Evolutionary conservation across 2,797 vertebrate species (phyloP).

Genomic region (Emys orbicularis): DNA sequence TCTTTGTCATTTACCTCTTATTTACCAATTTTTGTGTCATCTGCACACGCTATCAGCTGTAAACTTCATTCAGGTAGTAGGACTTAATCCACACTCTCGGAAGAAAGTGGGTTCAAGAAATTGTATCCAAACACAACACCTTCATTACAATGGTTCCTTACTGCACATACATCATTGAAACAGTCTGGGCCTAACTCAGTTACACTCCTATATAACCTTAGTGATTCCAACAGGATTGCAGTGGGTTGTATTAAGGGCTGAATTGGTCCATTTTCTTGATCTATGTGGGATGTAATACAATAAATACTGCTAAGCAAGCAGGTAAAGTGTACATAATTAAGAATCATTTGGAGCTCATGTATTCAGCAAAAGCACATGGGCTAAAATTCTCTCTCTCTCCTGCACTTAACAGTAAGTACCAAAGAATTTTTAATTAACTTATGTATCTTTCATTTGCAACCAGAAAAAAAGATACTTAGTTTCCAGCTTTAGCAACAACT

Average conservation of each 20-base stretch:
- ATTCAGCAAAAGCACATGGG: not conserved
- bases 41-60: not conserved
- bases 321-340: not conserved
- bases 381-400: not conserved
- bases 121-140: slow-evolving; percentile 39
- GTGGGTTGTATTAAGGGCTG: slow-evolving; percentile 44
- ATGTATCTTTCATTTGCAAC: not conserved
- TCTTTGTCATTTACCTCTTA: not conserved
- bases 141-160: slow-evolving; percentile 31
- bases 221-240: slow-evolving; percentile 4
- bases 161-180: slow-evolving; percentile 1
- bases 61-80: not conserved
- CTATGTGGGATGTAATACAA: not conserved
- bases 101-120: not conserved
- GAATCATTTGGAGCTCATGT: not conserved
- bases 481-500: not conserved
- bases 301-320: slow-evolving; percentile 13
- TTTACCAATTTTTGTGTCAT: not conserved
- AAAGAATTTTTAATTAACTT: not conserved
- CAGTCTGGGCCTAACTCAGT: slow-evolving; percentile 35
- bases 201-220: not conserved
- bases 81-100: not conserved
- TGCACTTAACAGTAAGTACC: not conserved
- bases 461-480: not conserved
- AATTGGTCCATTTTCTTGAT: slow-evolving; percentile 9